Evolutionary conservation across 2,888 invertebrate genomes (phyloP).

Genomic region (Andrena dorsata): DNA sequence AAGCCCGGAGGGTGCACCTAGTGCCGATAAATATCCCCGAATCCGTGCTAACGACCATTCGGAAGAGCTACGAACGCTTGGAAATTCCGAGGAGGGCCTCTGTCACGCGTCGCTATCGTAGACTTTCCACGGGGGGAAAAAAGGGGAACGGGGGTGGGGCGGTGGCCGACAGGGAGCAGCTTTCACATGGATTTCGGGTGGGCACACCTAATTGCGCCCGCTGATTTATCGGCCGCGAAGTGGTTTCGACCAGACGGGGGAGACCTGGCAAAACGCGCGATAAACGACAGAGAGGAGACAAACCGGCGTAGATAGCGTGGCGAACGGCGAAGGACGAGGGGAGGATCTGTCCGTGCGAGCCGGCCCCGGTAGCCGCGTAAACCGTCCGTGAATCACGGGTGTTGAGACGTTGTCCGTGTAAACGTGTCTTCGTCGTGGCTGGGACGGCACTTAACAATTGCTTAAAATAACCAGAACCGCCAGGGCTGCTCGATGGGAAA

Average conservation of each 20-base stretch:
- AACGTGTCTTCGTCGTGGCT: constrained; percentile 63
- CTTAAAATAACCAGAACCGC: constrained; percentile 74
- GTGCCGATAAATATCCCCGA: constrained; percentile 37
- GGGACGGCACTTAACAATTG: constrained; percentile 75
- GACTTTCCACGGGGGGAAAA: neutral
- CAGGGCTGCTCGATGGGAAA: constrained; percentile 50
- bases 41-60: constrained; percentile 27
- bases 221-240: constrained; percentile 70
- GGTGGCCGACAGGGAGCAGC: constrained; percentile 3
- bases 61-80: constrained; percentile 2
- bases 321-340: constrained; percentile 21
- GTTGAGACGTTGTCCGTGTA: constrained; percentile 65
- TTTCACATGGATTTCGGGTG: constrained; percentile 32
- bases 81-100: constrained; percentile 27
- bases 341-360: neutral
- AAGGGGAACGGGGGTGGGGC: neutral
- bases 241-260: constrained; percentile 48
- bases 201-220: constrained; percentile 68
- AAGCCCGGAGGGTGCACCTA: neutral
- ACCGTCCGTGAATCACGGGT: constrained; percentile 65
- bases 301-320: constrained; percentile 50
- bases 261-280: constrained; percentile 52
- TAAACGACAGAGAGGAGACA: constrained; percentile 52
- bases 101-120: constrained; percentile 30
- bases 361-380: constrained; percentile 38